Percentiles rank a stretch among this genome's conserved stretches.
phyloP scores from a whole-genome alignment of 1,140 invertebrate species.

The Nixonia krombeini region DNA sequence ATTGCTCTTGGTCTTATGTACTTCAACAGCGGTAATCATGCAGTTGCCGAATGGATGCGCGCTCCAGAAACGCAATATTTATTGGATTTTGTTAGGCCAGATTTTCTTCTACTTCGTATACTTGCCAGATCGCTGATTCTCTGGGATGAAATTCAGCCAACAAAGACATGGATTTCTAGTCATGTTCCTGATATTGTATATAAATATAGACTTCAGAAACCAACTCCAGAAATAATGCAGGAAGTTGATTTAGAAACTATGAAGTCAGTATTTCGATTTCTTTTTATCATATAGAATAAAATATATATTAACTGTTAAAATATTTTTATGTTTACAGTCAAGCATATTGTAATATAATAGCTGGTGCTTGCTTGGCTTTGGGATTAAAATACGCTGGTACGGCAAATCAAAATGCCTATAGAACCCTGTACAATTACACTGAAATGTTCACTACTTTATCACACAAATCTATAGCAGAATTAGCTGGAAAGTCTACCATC shows the following conservation, averaged over 20 bases:
- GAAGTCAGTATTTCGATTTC: slow-evolving; percentile 74
- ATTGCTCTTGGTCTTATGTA: slow-evolving; percentile 95
- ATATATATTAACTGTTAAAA: slow-evolving; percentile 2
- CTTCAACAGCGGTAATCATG: slow-evolving; percentile 86
- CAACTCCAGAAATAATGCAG: slow-evolving; percentile 73
- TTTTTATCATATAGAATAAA: too few relatives aligned
- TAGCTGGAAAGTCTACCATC: slow-evolving; percentile 90
- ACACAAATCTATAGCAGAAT: slow-evolving; percentile 82
- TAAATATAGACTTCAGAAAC: slow-evolving; percentile 80
- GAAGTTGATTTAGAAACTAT: slow-evolving; percentile 94
- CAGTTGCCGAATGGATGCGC: slow-evolving; percentile 94
- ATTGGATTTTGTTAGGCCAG: slow-evolving; percentile 93
- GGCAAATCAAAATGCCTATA: slow-evolving; percentile 85
- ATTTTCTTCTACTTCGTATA: slow-evolving; percentile 89
- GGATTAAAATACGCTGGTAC: slow-evolving; percentile 95
- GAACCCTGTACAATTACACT: slow-evolving; percentile 80
- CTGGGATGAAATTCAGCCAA: slow-evolving; percentile 89
- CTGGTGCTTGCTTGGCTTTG: slow-evolving; percentile 94
- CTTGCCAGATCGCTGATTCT: slow-evolving; percentile 85
- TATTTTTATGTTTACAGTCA: slow-evolving; percentile 77
- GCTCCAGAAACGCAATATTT: slow-evolving; percentile 92
- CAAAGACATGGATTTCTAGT: slow-evolving; percentile 86
- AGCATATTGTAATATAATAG: slow-evolving; percentile 96
- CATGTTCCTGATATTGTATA: slow-evolving; percentile 85
- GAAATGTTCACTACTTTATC: slow-evolving; percentile 78